Evolutionary conservation across 2,113 vertebrate genomes (phyloP), one percentile per base, ranked within the genome.

Genomic region (Chloropsis hardwickii): DNA sequence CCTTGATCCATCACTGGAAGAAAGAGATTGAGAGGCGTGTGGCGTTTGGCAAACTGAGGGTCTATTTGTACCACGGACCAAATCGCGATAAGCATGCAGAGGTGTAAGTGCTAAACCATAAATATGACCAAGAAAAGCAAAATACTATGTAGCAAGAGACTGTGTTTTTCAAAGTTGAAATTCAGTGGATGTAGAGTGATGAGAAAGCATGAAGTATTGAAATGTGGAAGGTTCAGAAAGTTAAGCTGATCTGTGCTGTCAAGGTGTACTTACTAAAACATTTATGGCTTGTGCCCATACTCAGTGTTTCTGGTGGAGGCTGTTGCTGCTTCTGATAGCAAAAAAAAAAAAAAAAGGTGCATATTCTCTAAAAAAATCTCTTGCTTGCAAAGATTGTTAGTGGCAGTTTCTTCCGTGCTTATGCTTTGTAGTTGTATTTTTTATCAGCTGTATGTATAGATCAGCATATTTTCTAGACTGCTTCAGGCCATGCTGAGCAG

Each of bases 1-100:
- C 99, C n/a, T 98, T 99, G 94, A 88, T 99, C 87, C 99, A 99
- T 93, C 99, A 99, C 58, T 99, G 99, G 99, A 99, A 99, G 97
- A 99, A 98, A 12, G 99, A 99, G 97, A 98, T 99, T 12, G 98
- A 99, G 31, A 98, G 96, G 94, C 98, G 42, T 0, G 98, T 99
- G 22, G 96, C 85, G 92, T 89, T 21, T 31, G 97, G 92, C 66
- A 98, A 60, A 45, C 97, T 99, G 67, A 98, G 96, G 24, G 97
- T 99, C 53, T 99, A 45, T 74, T 97, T 99, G 89, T 99, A 99
- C 96, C 99, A 99, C 1, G 99, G 99, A 8, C 87, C 99, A 76
- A 98, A 97, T 94, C 92, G 99, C 33, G 98, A 98, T 50, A 99
- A 86, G 29, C 98, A 96, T 18, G 97, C 98, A 29, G 94, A 90